Conservation (phyloP, 2,888 invertebrate genomes). For the Pelosia muscerda region DNA sequence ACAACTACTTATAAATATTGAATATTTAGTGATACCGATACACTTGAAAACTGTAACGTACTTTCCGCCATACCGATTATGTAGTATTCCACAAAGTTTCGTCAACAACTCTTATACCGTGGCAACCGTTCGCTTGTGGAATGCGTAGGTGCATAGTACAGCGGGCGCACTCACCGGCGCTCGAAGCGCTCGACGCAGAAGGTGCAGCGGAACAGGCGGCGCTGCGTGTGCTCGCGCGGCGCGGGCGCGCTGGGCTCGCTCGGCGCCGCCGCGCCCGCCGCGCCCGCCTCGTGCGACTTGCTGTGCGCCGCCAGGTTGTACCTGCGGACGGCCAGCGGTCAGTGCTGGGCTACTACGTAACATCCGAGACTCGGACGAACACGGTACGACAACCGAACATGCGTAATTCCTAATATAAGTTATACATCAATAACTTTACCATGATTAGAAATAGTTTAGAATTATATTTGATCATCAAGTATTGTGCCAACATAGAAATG, state of each 20-base stretch:
- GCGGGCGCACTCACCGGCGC: constrained; percentile 55
- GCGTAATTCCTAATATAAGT: too few species aligned
- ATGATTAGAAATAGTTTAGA: background rate
- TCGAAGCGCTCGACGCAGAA: constrained; percentile 82
- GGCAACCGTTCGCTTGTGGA: background rate
- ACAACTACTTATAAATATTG: too few species aligned
- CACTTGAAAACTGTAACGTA: too few species aligned
- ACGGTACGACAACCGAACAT: too few species aligned
- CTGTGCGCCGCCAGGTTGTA: constrained; percentile 82
- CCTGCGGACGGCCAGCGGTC: constrained; percentile 38
- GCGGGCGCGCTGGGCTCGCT: constrained; percentile 24
- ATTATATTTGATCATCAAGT: too few species aligned
- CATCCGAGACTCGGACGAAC: too few species aligned
- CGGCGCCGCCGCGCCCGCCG: constrained; percentile 29
- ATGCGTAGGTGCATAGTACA: background rate
- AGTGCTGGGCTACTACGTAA: background rate
- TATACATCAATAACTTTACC: too few species aligned
- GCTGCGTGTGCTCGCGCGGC: constrained; percentile 50
- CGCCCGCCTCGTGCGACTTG: constrained; percentile 63
- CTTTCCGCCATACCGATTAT: background rate
- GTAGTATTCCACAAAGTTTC: background rate
- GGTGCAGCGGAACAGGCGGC: constrained; percentile 77
- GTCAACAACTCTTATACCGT: background rate
- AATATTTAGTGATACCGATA: too few species aligned
- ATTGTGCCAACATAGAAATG: too few species aligned